Conservation (phyloP, 2,888 invertebrate genomes). For the Eupithecia exiguata region DNA sequence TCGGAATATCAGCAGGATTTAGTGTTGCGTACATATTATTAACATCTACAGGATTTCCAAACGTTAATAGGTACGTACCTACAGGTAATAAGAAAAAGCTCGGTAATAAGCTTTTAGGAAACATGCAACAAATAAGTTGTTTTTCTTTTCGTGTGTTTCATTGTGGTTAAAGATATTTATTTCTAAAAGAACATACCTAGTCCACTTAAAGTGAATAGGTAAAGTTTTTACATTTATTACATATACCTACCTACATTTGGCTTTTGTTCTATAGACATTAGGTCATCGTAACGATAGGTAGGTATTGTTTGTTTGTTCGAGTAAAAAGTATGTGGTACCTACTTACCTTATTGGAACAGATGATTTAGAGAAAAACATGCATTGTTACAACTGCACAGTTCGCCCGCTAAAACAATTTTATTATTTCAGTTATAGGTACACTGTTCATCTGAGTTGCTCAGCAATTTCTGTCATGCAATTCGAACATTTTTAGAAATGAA, state of each 20-base stretch:
- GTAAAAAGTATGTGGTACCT: background rate
- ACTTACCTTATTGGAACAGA: background rate
- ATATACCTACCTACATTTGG: too few relatives aligned
- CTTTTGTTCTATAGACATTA: background rate
- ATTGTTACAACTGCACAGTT: background rate
- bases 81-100: constrained; percentile 71
- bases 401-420: background rate
- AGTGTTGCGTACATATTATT: constrained; percentile 89
- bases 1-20: constrained; percentile 90
- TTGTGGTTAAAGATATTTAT: too few relatives aligned
- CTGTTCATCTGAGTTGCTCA: background rate
- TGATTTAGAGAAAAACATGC: background rate
- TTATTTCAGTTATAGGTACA: background rate
- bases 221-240: too few relatives aligned
- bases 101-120: constrained; percentile 48
- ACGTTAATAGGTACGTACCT: constrained; percentile 76
- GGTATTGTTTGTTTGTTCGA: background rate
- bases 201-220: background rate
- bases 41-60: constrained; percentile 81
- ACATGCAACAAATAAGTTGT: too few relatives aligned
- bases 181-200: too few relatives aligned
- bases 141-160: background rate
- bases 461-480: background rate
- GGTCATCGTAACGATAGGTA: too few relatives aligned
- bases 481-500: background rate